A percentile compares a stretch with the other conserved stretches of the same genome.
Evolutionary conservation across 2,113 vertebrate genomes (phyloP).

Genomic region (Acrocephalus kingi): DNA sequence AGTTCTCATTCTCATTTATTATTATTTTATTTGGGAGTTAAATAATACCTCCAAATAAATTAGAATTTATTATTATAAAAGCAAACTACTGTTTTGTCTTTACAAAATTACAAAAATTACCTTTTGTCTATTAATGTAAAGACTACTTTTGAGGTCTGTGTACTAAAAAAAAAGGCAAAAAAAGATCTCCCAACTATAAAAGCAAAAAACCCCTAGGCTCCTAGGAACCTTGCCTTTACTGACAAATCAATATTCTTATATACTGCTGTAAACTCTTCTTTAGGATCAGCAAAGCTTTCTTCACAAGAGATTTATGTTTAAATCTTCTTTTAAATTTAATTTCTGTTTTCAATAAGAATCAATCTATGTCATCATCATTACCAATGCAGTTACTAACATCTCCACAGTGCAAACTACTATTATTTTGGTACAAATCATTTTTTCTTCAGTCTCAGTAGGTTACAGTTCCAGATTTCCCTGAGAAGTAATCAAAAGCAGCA

Average conservation of each 20-base stretch:
- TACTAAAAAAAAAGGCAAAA: rapidly evolving
- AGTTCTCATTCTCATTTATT: neutral
- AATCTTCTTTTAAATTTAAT: neutral
- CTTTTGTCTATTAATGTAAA: neutral
- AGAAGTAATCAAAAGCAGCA: neutral
- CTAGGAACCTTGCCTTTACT: neutral
- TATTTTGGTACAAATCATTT: neutral
- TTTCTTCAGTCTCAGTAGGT: neutral
- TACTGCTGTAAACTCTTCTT: neutral
- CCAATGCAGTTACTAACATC: neutral
- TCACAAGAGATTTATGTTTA: neutral
- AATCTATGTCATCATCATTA: neutral
- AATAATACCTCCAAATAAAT: neutral
- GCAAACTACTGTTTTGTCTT: neutral
- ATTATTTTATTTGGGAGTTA: neutral
- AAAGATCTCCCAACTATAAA: neutral
- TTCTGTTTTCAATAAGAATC: neutral
- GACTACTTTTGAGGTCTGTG: neutral
- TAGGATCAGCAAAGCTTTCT: neutral
- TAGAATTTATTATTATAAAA: neutral
- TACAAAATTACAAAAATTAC: neutral
- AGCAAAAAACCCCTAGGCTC: neutral
- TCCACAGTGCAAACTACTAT: neutral
- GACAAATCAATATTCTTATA: neutral
- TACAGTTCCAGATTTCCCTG: neutral